Evolutionary conservation across 2,113 vertebrate genomes (phyloP).

Genomic region (Ailurus styani): DNA sequence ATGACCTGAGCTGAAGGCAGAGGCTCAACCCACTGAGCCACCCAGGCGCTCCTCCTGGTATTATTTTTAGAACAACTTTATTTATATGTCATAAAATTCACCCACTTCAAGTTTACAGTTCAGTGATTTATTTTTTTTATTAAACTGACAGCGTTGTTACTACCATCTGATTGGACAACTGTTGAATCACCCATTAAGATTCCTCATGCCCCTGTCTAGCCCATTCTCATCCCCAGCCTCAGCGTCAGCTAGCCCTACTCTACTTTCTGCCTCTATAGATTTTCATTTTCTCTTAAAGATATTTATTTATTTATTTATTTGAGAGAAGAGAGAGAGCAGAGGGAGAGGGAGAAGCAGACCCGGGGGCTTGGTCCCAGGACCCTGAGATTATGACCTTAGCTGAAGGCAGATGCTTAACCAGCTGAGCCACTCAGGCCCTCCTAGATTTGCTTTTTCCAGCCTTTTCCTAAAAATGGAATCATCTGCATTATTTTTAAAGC

Average conservation of each 20-base stretch:
- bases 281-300: not conserved
- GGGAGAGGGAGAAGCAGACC: not conserved
- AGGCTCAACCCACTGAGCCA: no score
- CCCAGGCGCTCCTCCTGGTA: no score
- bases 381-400: not conserved
- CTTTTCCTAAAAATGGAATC: not conserved
- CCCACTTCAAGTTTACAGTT: not conserved
- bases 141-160: not conserved
- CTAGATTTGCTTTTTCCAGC: not conserved
- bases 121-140: not conserved
- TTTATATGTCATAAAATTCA: not conserved
- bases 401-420: not conserved
- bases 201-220: not conserved
- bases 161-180: not conserved
- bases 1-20: no score
- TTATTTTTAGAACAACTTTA: not conserved
- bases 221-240: not conserved
- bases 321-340: not conserved
- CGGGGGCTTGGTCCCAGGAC: not conserved
- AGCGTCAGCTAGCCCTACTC: not conserved
- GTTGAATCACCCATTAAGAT: not conserved
- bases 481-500: not conserved
- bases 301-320: not conserved
- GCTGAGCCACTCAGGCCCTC: not conserved
- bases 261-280: not conserved